phyloP scores from a whole-genome alignment of 2,797 vertebrate genomes.

The Sebastes umbrosus region DNA sequence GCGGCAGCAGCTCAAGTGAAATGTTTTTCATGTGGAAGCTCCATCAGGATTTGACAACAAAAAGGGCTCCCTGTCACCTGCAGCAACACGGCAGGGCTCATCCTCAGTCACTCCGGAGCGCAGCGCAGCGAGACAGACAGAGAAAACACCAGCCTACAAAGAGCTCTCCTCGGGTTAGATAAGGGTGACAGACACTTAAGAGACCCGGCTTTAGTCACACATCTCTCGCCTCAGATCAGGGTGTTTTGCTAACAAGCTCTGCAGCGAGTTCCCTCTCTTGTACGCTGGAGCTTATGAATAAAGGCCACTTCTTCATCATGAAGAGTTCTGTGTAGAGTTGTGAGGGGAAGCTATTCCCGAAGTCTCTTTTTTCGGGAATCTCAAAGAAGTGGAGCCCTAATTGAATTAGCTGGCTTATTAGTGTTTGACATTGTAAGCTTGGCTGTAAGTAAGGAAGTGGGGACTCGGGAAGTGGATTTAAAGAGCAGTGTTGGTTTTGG shows the following conservation, averaged over 20 bases:
- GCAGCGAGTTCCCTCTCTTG: constrained; percentile 56
- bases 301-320: constrained; percentile 67
- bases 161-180: constrained; percentile 75
- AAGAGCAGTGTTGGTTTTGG: constrained; percentile 70
- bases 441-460: constrained; percentile 65
- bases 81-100: constrained; percentile 71
- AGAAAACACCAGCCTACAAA: constrained; percentile 70
- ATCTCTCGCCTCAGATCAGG: constrained; percentile 74
- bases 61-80: constrained; percentile 80
- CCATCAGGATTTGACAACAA: constrained; percentile 79
- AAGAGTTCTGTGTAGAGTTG: constrained; percentile 65
- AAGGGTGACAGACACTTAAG: constrained; percentile 81
- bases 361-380: constrained; percentile 60
- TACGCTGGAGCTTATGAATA: constrained; percentile 59
- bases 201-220: constrained; percentile 76
- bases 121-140: constrained; percentile 39
- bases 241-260: constrained; percentile 81
- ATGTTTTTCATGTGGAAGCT: constrained; percentile 76
- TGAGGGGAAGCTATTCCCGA: constrained; percentile 59
- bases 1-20: constrained; percentile 58
- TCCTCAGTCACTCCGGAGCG: constrained; percentile 58
- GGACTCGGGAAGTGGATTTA: constrained; percentile 68
- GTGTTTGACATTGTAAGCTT: constrained; percentile 69
- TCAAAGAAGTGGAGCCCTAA: constrained; percentile 67
- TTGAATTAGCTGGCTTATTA: constrained; percentile 81